Evolutionary conservation across 2,113 vertebrate species (phyloP).

Genomic region (Syrmaticus mikado): DNA sequence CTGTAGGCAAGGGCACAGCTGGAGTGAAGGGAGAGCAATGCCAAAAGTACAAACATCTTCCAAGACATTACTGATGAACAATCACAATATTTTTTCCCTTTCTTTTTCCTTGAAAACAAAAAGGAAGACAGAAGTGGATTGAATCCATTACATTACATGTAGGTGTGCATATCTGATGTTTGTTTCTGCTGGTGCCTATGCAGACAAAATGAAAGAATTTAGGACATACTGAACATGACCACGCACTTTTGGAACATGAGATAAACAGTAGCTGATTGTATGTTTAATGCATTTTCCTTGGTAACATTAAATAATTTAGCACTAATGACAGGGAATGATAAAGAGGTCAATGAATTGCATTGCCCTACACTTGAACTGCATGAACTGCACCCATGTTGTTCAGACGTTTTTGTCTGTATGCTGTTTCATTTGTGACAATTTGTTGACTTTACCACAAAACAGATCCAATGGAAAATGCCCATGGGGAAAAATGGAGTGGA

Average conservation of each 20-base stretch:
- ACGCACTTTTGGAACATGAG: neutral
- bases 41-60: neutral
- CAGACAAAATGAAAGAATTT: conserved; percentile 37
- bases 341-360: neutral
- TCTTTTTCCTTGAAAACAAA: neutral
- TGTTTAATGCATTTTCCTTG: conserved; percentile 44
- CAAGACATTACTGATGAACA: neutral
- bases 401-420: neutral
- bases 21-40: neutral
- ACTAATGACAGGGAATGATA: conserved; percentile 14
- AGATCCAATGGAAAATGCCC: neutral
- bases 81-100: neutral
- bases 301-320: conserved; percentile 53
- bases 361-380: neutral
- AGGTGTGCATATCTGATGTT: neutral
- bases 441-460: neutral
- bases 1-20: neutral
- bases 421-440: neutral
- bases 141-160: neutral
- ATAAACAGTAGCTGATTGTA: conserved; percentile 45
- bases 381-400: neutral
- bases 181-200: neutral
- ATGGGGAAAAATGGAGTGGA: neutral
- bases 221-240: conserved; percentile 21
- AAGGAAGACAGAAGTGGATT: neutral